Conservation (phyloP, 2,888 invertebrate genomes). For the Cataglyphis livida region DNA sequence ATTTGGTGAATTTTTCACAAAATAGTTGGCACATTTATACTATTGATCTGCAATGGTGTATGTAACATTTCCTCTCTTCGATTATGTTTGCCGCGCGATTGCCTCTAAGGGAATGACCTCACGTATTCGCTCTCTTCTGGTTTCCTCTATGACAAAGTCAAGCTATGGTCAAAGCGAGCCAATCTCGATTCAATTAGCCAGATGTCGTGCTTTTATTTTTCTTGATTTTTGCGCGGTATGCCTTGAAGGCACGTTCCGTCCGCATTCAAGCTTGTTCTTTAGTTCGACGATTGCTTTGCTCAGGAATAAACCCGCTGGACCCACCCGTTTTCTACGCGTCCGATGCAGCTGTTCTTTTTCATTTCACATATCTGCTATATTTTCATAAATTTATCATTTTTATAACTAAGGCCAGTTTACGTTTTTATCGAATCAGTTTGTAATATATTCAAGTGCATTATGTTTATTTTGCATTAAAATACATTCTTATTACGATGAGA, state of each 20-base stretch:
- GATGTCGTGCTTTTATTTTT: constrained; percentile 45
- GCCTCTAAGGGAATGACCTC: neutral
- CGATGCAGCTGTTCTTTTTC: constrained; percentile 13
- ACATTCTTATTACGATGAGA: neutral
- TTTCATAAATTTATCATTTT: constrained; percentile 18
- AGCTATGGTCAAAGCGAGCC: constrained; percentile 26
- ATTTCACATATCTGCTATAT: constrained; percentile 1
- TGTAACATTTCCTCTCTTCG: neutral
- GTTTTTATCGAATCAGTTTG: neutral
- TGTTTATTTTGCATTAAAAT: neutral
- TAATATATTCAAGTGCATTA: neutral
- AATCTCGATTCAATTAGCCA: constrained; percentile 63
- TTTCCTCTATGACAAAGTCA: constrained; percentile 42
- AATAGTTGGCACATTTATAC: neutral
- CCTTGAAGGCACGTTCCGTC: neutral
- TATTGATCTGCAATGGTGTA: neutral
- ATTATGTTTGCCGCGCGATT: neutral
- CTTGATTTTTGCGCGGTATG: constrained; percentile 9
- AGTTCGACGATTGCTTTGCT: constrained; percentile 34
- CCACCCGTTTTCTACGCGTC: neutral
- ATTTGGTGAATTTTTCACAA: neutral
- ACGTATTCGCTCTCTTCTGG: neutral
- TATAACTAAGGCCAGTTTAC: neutral
- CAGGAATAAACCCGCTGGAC: constrained; percentile 6
- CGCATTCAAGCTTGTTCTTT: neutral